A percentile compares a stretch with the other conserved stretches of the same genome.
phyloP scores from a whole-genome alignment of 2,113 vertebrate genomes.

The Campylorhamphus procurvoides region DNA sequence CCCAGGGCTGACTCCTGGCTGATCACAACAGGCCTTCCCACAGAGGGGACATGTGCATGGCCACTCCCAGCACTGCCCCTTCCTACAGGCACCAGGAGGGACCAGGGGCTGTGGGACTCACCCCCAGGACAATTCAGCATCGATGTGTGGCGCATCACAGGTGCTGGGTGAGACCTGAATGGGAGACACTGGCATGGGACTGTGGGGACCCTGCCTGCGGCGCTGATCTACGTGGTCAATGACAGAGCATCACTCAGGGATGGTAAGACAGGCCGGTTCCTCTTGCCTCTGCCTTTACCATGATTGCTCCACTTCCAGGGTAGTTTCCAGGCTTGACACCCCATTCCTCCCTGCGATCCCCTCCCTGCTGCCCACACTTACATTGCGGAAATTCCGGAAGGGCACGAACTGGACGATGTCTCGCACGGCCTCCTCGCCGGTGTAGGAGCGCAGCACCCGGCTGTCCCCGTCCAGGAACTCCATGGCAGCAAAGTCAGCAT shows the following conservation, averaged over 20 bases:
- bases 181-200: not conserved
- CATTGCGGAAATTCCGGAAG: constrained; percentile 94
- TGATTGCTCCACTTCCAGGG: not conserved
- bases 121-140: not conserved
- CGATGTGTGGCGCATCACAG: fast-evolving
- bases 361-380: constrained; percentile 70
- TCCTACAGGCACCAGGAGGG: not conserved
- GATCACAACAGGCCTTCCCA: fast-evolving
- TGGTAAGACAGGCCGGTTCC: not conserved
- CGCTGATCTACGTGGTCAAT: fast-evolving
- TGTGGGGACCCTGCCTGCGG: not conserved
- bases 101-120: fast-evolving
- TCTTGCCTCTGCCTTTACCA: not conserved
- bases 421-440: constrained; percentile 89
- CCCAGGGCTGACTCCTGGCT: not conserved
- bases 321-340: not conserved
- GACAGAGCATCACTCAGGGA: not conserved
- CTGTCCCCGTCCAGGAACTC: constrained; percentile 96
- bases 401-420: constrained; percentile 99
- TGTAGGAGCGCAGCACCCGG: constrained; percentile 86
- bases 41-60: fast-evolving
- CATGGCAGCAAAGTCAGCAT: constrained; percentile 96
- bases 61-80: not conserved
- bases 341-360: fast-evolving
- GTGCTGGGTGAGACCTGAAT: not conserved